Base-by-base conservation (phyloP, 2,113 vertebrate genomes). In the Sander lucioperca region DNA sequence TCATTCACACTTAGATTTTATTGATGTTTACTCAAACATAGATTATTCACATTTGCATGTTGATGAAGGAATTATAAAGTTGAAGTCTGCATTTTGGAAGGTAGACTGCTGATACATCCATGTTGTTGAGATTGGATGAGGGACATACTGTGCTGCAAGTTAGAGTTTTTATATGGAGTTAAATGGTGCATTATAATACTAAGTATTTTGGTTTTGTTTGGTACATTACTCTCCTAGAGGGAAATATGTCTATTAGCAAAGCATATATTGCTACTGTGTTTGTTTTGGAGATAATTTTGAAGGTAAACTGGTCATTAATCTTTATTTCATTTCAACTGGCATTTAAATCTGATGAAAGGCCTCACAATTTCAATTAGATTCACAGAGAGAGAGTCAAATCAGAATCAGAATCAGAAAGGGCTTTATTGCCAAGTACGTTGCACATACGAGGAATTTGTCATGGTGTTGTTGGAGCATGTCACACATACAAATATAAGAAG, bases 271-370 rank as follows among this genome's bases (percentile, higher is more conserved):
- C 23, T 15, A 18, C 21, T 21, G 15, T 63, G 72, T 70, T 63
- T 77, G 47, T 36, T 73, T 62, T 67, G 9, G 2, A 6, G 6
- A 0, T 57, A 5, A 23, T 56, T 83, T 70, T 45, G 15, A 33
- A 74, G 63, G 8, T 23, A 12, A 47, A 66, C 36, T 50, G 8
- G 30, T 68, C 61, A 25, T 81, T 66, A 21, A 73, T 58, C 54
- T 78, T 76, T 30, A 79, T 61, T 61, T 63, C 13, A 79, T 61
- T 61, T 63, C 13, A 58, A 27, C 14, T 21, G 15, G 3, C n/a
- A 33, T 68, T 75, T 47, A 59, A 67, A 76, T 64, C 13, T 13
- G 21, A 78, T 81, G 21, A 79, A 82, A 61, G 75, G 18, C 48
- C 10, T 23, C 0, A 15, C 39, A 57, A 50, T 14, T 2, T 13